A percentile compares a stretch with the other conserved stretches of the same genome.
These are phyloP conservation scores for Eremophila alpestris DNA, from an alignment of 2,797 vertebrate species.

Conservation along the genomic window DNA sequence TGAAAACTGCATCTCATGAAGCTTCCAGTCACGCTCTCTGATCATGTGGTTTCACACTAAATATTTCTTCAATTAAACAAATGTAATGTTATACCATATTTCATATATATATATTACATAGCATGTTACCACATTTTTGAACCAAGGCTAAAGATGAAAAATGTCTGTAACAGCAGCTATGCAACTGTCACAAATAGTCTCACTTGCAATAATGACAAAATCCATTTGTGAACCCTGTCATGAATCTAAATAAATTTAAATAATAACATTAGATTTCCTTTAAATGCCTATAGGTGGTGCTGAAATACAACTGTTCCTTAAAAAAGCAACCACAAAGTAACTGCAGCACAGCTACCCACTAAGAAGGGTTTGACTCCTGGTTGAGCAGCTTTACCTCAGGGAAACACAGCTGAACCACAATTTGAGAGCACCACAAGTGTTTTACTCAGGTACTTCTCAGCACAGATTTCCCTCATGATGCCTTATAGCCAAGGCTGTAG, in stretches of 20 bases:
- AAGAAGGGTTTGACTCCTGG: too few species aligned
- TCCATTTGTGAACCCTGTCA: background rate
- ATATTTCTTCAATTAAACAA: background rate
- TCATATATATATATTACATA: too few species aligned
- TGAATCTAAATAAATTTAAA: background rate
- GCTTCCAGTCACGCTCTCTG: background rate
- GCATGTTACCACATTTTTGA: background rate
- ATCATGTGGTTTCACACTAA: background rate
- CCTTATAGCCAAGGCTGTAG: background rate
- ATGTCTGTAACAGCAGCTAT: background rate
- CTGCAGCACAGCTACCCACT: background rate
- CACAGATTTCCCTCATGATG: background rate
- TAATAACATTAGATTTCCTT: background rate
- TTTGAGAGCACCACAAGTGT: background rate
- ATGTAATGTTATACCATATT: too few species aligned
- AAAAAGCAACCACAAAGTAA: background rate
- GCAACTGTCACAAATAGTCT: background rate
- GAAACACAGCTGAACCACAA: background rate
- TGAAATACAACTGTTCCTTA: background rate
- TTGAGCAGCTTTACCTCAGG: background rate
- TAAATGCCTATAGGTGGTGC: slow-evolving; percentile 42
- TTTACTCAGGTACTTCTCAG: background rate
- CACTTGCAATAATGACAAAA: background rate
- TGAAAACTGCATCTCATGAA: background rate
- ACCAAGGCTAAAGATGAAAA: background rate